Evolutionary conservation across 2,888 invertebrate genomes (phyloP).

Genomic region (Trichacis sp.): DNA sequence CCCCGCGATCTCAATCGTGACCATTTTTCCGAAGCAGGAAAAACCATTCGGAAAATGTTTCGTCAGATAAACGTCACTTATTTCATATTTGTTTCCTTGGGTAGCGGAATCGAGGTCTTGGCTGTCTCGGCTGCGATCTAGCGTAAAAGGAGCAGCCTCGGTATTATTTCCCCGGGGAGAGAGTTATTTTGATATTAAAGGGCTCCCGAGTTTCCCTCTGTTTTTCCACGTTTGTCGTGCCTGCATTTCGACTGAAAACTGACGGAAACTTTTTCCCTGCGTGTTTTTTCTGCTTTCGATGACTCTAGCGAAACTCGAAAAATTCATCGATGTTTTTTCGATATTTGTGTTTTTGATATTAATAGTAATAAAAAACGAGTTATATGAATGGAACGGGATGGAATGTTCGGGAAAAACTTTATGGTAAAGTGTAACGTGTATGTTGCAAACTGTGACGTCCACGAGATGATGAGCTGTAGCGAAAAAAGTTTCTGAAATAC

Average conservation of each 20-base stretch:
- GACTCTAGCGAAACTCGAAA: background rate
- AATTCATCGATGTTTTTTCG: background rate
- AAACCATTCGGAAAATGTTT: background rate
- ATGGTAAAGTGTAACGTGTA: too few species aligned
- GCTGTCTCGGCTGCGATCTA: constrained; percentile 3
- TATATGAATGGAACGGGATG: too few species aligned
- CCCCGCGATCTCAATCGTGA: background rate
- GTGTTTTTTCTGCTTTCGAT: background rate
- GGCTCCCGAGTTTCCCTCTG: constrained; percentile 1
- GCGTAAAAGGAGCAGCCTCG: constrained; percentile 14
- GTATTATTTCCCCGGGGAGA: constrained; percentile 43
- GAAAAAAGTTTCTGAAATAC: too few species aligned
- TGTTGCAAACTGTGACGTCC: too few species aligned
- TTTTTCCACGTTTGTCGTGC: constrained; percentile 8
- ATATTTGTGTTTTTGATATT: background rate
- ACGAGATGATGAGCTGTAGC: too few species aligned
- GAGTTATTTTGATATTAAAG: constrained; percentile 27
- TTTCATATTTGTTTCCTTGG: constrained; percentile 1
- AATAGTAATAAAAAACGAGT: too few species aligned
- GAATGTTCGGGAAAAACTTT: too few species aligned
- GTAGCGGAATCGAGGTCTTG: background rate
- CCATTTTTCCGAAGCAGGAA: background rate
- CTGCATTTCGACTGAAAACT: background rate
- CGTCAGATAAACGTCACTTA: constrained; percentile 2
- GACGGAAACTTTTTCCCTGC: background rate